These are phyloP conservation scores for Mico argentatus DNA, from an alignment of 2,797 vertebrate genomes.

Conservation along the genomic window DNA sequence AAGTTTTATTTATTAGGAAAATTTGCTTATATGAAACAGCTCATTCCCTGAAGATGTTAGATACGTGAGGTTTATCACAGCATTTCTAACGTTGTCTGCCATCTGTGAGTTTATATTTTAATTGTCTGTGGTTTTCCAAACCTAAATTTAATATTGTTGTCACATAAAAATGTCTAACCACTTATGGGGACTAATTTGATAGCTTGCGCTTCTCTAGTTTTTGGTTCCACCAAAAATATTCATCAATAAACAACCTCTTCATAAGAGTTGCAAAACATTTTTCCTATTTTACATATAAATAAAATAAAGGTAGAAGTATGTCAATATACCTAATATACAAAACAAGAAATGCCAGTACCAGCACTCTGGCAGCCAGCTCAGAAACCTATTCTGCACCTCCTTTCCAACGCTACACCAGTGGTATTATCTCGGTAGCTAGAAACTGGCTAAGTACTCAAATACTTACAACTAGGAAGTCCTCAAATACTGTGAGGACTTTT, in stretches of 20 bases:
- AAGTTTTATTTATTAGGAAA: conserved; percentile 65
- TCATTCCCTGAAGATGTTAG: conserved; percentile 43
- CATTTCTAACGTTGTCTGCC: conserved; percentile 60
- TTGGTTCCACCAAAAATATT: conserved; percentile 20
- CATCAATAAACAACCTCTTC: neutral
- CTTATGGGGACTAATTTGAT: conserved; percentile 3
- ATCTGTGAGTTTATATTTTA: conserved; percentile 70
- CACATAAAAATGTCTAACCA: conserved; percentile 32
- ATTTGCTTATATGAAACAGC: conserved; percentile 35
- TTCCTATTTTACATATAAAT: neutral
- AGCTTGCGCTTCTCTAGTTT: conserved; percentile 10
- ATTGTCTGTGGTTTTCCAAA: conserved; percentile 51
- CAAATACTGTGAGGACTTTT: neutral
- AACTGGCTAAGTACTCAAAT: neutral
- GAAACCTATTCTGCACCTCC: neutral
- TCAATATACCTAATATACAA: neutral
- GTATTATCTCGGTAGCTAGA: neutral
- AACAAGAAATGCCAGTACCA: neutral
- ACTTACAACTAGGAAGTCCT: neutral
- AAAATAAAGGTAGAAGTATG: neutral
- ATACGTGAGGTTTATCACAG: conserved; percentile 50
- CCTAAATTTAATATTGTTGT: conserved; percentile 66
- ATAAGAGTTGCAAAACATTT: neutral
- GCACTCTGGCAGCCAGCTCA: fast-evolving
- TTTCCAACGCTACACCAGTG: neutral